Conservation (phyloP, 2,797 vertebrate genomes). For the Enteromius paludinosus region DNA sequence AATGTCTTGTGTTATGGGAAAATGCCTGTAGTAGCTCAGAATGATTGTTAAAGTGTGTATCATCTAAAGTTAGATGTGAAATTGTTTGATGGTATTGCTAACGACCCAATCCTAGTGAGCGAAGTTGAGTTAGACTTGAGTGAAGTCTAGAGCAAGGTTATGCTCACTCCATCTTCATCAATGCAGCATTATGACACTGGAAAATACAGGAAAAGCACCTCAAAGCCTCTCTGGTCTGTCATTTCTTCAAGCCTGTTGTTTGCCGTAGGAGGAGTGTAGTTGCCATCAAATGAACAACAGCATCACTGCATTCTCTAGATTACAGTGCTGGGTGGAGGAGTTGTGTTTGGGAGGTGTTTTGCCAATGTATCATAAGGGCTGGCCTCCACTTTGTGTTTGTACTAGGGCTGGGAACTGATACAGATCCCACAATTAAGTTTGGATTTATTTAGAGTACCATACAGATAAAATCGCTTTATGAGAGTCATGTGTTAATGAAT, state of each 20-base stretch:
- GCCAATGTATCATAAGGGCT: not conserved
- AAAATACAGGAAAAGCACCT: constrained; percentile 59
- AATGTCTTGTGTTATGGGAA: not conserved
- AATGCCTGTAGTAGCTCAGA: not conserved
- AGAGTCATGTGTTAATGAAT: not conserved
- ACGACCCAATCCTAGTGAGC: not conserved
- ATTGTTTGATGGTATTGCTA: not conserved
- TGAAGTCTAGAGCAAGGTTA: constrained; percentile 1
- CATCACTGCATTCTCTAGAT: constrained; percentile 24
- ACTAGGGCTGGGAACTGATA: not conserved
- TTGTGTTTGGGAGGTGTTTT: not conserved
- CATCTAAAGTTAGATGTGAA: not conserved
- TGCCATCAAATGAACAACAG: not conserved
- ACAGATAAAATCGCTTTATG: not conserved
- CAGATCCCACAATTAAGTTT: not conserved
- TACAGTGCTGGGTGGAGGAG: not conserved
- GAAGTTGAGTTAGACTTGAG: not conserved
- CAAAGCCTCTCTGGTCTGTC: constrained; percentile 2
- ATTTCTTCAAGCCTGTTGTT: not conserved
- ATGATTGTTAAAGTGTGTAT: not conserved
- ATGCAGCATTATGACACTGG: constrained; percentile 58
- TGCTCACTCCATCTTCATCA: constrained; percentile 53
- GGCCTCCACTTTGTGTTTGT: constrained; percentile 6
- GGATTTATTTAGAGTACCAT: not conserved
- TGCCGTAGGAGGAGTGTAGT: not conserved